Base-by-base conservation (phyloP, 1,140 invertebrate genomes). In the Leptestheria dahalacensis region DNA sequence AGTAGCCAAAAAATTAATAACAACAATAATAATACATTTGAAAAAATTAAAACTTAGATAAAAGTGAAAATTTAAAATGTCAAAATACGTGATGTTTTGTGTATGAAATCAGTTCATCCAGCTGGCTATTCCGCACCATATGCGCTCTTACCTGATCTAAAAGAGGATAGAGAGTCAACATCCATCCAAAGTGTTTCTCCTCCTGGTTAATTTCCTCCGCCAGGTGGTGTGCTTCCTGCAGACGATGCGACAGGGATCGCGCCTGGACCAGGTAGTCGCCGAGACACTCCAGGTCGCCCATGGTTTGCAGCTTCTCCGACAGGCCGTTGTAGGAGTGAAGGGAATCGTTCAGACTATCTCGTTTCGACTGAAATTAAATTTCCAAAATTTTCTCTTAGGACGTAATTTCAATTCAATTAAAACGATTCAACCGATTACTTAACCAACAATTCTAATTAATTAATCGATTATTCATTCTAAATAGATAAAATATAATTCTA, bases 151-250 rank as follows among this genome's bases (percentile, higher is more conserved):
- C 79, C 65, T 77, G 67, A 66, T 81, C 87, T 59, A 91, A 77
- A 59, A 86, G 75, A 0, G 91, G 90, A 79, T 97, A 97, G 57
- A 87, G 80, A 0, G 91, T 91, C 11, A 83, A 69, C 69, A 94
- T 84, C 84, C 88, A 96, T 12, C 82, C 85, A 70, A 91, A 97
- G 28, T 90, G 79, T 61, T 80, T 77, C 70, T 97, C 94, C 70
- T 97, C 93, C 67, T 83, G 82, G 70, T 97, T 97, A 64, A 97
- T 93, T 58, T 82, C 77, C 66, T 93, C 86, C 60, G 95, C 92
- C 63, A 79, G 86, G 46, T 82, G 79, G 68, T 90, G 79, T 10
- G 90, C 91, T 56, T 71, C 67, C 59, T 75, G 69, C 10, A 83
- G 73, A 69, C 78, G 84, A 61, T 81, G 76, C 67, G 93, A 83